phyloP scores from a whole-genome alignment of 2,797 vertebrate species.

The Trachops cirrhosus region DNA sequence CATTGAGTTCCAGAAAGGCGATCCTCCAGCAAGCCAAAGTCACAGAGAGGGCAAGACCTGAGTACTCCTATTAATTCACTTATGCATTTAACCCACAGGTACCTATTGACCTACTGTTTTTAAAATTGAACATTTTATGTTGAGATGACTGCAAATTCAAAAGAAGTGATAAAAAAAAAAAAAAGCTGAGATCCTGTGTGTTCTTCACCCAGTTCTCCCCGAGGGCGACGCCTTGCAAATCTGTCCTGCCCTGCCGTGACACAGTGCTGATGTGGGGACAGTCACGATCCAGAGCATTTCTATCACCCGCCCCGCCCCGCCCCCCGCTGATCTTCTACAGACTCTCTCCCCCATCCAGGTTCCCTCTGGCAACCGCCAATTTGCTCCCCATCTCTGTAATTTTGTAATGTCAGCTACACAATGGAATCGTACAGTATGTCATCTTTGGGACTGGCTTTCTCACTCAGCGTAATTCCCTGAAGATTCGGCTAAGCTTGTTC shows the following conservation, averaged over 20 bases:
- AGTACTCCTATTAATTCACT: not conserved
- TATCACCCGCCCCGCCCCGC: no score
- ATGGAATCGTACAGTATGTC: not conserved
- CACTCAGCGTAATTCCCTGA: not conserved
- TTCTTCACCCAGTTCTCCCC: not conserved
- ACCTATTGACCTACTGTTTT: not conserved
- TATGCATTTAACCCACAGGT: not conserved
- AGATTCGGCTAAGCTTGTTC: not conserved
- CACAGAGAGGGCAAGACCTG: not conserved
- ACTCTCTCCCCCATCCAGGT: not conserved
- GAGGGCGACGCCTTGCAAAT: not conserved
- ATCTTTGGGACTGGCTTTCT: not conserved
- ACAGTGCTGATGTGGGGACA: fast-evolving
- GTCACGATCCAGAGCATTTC: not conserved
- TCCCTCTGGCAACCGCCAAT: not conserved
- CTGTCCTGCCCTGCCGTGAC: fast-evolving
- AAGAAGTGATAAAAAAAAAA: not conserved
- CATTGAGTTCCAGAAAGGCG: not conserved
- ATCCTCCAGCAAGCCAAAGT: not conserved
- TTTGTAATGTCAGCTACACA: not conserved
- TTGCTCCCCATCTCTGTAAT: not conserved
- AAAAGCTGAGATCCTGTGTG: not conserved
- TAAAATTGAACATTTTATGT: not conserved
- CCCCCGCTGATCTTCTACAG: not conserved
- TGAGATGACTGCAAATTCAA: not conserved